Conservation (phyloP, 1,140 invertebrate species). For the Anagrus nilaparvatae region DNA sequence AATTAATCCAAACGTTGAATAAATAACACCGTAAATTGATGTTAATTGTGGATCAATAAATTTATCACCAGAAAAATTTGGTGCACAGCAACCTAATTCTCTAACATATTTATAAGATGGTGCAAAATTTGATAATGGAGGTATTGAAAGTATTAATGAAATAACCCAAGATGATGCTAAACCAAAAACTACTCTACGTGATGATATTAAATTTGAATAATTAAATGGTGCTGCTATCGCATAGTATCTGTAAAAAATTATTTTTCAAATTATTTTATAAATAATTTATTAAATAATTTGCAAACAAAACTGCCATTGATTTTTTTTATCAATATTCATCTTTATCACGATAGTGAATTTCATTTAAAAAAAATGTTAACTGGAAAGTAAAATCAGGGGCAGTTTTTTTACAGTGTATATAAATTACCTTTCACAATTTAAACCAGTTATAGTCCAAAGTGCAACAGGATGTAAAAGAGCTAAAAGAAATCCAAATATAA, state of each 20-base stretch:
- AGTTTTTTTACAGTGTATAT: neutral
- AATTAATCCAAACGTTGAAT: conserved; percentile 53
- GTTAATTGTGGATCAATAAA: too few relatives aligned
- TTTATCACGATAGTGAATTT: too few relatives aligned
- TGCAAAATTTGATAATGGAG: conserved; percentile 37
- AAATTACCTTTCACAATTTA: conserved; percentile 59
- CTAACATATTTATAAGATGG: conserved; percentile 44
- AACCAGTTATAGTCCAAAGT: conserved; percentile 68
- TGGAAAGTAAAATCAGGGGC: neutral
- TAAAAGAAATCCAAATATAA: conserved; percentile 53
- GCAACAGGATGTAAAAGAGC: conserved; percentile 62
- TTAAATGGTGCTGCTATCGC: conserved; percentile 68
- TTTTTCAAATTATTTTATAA: too few relatives aligned
- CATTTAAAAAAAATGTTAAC: neutral
- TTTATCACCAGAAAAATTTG: conserved; percentile 53
- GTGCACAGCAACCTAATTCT: conserved; percentile 51
- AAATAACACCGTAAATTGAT: conserved; percentile 52
- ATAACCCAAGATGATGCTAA: conserved; percentile 42
- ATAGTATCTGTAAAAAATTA: conserved; percentile 57
- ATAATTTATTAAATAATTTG: too few relatives aligned
- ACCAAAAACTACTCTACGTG: conserved; percentile 43
- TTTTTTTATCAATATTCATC: conserved; percentile 2
- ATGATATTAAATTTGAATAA: conserved; percentile 61
- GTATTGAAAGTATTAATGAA: conserved; percentile 36
- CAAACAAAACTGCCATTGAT: neutral